These are phyloP conservation scores for Elachura formosa DNA, from an alignment of 2,113 vertebrate genomes.

Conservation along the genomic window DNA sequence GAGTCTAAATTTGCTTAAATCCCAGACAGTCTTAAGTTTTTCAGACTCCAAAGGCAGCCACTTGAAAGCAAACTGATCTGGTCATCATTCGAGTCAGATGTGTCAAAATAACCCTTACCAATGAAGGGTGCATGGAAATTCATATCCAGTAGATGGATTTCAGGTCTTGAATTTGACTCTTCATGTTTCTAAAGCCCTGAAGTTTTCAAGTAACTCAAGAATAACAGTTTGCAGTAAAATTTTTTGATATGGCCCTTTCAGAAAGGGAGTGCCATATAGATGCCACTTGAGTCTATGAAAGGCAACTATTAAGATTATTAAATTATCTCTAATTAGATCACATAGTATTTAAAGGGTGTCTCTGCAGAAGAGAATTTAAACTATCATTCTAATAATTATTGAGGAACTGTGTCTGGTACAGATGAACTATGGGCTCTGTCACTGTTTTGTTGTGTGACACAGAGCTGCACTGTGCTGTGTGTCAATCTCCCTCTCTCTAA, in stretches of 20 bases:
- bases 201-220: background rate
- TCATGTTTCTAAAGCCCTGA: background rate
- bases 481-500: background rate
- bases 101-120: background rate
- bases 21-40: background rate
- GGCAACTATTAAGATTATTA: background rate
- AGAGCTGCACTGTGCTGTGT: background rate
- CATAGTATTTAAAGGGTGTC: background rate
- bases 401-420: background rate
- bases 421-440: background rate
- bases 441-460: background rate
- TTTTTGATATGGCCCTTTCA: background rate
- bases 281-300: fast-evolving
- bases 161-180: background rate
- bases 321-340: background rate
- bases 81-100: background rate
- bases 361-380: background rate
- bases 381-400: background rate
- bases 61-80: background rate
- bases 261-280: background rate
- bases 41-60: background rate
- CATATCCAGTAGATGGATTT: background rate
- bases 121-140: background rate
- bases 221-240: background rate
- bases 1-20: background rate